Base-by-base conservation (phyloP, 2,888 invertebrate genomes). In the Protula sp. region DNA sequence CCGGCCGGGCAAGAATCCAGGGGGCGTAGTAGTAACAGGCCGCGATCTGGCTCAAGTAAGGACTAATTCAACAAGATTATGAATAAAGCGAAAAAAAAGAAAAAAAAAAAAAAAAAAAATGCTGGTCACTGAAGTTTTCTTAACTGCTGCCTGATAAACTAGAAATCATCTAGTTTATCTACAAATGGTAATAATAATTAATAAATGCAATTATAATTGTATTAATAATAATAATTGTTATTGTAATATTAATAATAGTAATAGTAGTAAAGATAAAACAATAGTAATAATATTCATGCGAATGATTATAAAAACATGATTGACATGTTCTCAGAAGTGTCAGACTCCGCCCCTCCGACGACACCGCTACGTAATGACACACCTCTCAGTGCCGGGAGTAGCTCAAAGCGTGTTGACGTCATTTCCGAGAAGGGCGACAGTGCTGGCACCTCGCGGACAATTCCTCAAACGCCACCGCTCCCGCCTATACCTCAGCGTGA, bases 1-100 rank as follows among this genome's bases (percentile, higher is more conserved):
- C 77, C 78, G 1, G 60, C 68, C 27, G 69, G 68, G 3, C 69
- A 26, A 27, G 28, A 9, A 4, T 5, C 5, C 5, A 14, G 22
- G 65, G 19, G 22, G 30, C 5, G 29, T 19, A 28, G 29, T 9
- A 22, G 29, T 9, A 5, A 50, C 9, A 50, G 50, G 24, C 50
- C 50, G 14, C 14, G 50, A 22, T 50, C 50, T 50, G 22, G 24
- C 24, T 22, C 9, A 50, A 26, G 50, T 50, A 50, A 5, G 9
- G 24, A n/a, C 5, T n/a, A n/a, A n/a, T n/a, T n/a, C n/a, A n/a
- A n/a, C n/a, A n/a, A n/a, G n/a, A n/a, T n/a, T n/a, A n/a, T n/a
- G n/a, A n/a, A n/a, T n/a, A n/a, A n/a, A n/a, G n/a, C n/a, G n/a
- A n/a, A n/a, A n/a, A n/a, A n/a, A n/a, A n/a, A n/a, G n/a, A n/a